Conservation (phyloP, 2,888 invertebrate genomes). For the Chironomus tentans region DNA sequence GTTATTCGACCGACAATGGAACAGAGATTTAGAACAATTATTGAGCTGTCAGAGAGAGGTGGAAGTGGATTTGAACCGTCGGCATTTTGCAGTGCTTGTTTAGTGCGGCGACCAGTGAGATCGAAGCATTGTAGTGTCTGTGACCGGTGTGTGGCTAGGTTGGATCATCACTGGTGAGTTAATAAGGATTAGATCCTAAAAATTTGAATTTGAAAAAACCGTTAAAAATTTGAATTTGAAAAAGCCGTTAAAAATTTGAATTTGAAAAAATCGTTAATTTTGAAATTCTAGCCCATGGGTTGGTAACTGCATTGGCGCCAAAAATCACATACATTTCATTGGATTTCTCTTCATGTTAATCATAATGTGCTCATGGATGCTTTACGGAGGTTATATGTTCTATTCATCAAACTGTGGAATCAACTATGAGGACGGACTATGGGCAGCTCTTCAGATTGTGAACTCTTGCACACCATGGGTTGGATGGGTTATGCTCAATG, state of each 20-base stretch:
- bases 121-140: slow-evolving; percentile 97
- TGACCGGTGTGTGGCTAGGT: slow-evolving; percentile 90
- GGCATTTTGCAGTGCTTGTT: slow-evolving; percentile 93
- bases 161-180: slow-evolving; percentile 86
- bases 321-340: slow-evolving; percentile 89
- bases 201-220: background rate
- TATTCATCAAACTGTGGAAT: slow-evolving; percentile 47
- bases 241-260: background rate
- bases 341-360: slow-evolving; percentile 74
- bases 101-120: slow-evolving; percentile 84
- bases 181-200: background rate
- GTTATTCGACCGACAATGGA: slow-evolving; percentile 73
- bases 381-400: slow-evolving; percentile 68
- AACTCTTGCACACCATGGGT: slow-evolving; percentile 83
- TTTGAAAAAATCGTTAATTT: background rate
- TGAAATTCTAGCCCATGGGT: slow-evolving; percentile 54
- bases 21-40: slow-evolving; percentile 57
- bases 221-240: too few relatives aligned
- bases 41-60: slow-evolving; percentile 10
- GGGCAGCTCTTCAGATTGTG: slow-evolving; percentile 45
- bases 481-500: slow-evolving; percentile 78
- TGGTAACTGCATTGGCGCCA: slow-evolving; percentile 90
- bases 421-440: slow-evolving; percentile 35
- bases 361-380: slow-evolving; percentile 70
- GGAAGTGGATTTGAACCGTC: slow-evolving; percentile 67